Percentiles rank a stretch among this genome's conserved stretches.
These are phyloP conservation scores for Tetropium fuscum DNA, from an alignment of 2,888 invertebrate genomes.

Conservation along the genomic window DNA sequence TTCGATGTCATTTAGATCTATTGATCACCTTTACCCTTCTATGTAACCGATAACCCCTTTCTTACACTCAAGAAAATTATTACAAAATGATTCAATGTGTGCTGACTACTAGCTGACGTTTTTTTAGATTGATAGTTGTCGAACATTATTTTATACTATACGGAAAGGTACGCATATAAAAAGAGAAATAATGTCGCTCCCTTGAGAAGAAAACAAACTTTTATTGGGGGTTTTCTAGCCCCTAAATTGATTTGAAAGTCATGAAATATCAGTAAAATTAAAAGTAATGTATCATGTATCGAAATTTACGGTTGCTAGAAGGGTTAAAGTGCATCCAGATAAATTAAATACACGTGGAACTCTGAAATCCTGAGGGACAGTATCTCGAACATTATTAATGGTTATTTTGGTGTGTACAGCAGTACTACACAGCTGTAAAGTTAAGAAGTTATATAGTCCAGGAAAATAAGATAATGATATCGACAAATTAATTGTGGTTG, in stretches of 20 bases:
- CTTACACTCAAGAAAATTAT: not conserved
- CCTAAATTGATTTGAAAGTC: slow-evolving; percentile 10
- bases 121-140: slow-evolving; percentile 7
- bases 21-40: slow-evolving; percentile 24
- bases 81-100: slow-evolving; percentile 8
- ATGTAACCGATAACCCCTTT: slow-evolving; percentile 9
- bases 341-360: no score
- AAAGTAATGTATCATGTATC: no score
- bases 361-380: no score
- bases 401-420: no score
- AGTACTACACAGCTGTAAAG: no score
- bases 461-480: no score
- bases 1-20: slow-evolving; percentile 8
- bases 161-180: not conserved
- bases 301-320: no score
- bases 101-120: slow-evolving; percentile 3
- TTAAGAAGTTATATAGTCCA: no score
- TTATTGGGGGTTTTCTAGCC: slow-evolving; percentile 4
- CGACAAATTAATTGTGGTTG: no score
- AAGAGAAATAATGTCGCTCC: slow-evolving; percentile 5
- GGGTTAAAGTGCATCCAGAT: no score
- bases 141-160: not conserved
- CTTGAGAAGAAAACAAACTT: slow-evolving; percentile 8
- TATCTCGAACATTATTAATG: no score
- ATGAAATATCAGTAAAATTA: no score